Evolutionary conservation across 2,113 vertebrate genomes (phyloP), one percentile per base, ranked within the genome.

Genomic region (Carassius auratus): DNA sequence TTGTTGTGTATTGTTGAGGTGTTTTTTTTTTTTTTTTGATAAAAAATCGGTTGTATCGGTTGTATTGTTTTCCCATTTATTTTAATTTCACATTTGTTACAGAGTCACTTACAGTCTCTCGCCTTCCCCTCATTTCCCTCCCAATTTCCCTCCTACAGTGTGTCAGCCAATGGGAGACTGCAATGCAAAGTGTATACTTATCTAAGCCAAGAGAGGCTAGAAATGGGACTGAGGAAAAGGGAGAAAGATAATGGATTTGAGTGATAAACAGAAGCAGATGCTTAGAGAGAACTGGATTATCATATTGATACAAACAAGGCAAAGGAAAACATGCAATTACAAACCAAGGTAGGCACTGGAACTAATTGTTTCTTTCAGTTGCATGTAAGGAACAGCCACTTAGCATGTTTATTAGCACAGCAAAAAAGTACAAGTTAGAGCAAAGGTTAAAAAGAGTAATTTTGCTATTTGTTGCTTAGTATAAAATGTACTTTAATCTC

Each of bases 201-300:
- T 79, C 76, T 79, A 61, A 62, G 76, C 78, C 61, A 81, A 30
- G 78, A 30, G 38, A 30, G 61, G 78, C 61, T 81, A 38, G 23
- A 76, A 55, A 76, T 76, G 23, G 23, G 23, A 52, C 26, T 33
- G 48, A 55, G 61, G 33, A 62, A 80, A 80, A 36, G 36, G 1
- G 50, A 68, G 13, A 50, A 36, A 48, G 45, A 55, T 48, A 45
- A 66, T 73, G 64, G 52, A 55, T 79, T 50, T 71, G 48, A n/a
- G 71, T 76, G 78, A 62, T 17, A 64, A 61, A 68, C 8, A 33
- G 76, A 85, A 36, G 83, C 48, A 81, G 61, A 42, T 45, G 36
- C 52, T 50, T 36, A 75, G 38, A 57, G 30, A 68, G 59, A 84
- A 38, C 48, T 59, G 48, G 64, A 71, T 55, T 59, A 73, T 57